A percentile compares a stretch with the other conserved stretches of the same genome.
These are phyloP conservation scores for Siphamia tubifer DNA, from an alignment of 2,113 vertebrate genomes.

Conservation along the genomic window DNA sequence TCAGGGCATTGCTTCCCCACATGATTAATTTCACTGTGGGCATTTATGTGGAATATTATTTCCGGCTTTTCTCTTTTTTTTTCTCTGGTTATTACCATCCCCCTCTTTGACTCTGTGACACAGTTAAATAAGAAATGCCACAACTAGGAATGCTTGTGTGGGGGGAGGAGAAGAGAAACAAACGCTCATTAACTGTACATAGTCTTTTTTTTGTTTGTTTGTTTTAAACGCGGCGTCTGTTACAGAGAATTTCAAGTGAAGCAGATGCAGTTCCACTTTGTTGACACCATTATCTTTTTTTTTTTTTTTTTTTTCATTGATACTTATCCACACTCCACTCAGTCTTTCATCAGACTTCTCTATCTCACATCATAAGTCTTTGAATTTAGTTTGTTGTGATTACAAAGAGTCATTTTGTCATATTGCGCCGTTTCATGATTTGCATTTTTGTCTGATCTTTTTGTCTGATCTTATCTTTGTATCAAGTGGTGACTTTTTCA, in stretches of 20 bases:
- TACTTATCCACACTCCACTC: background rate
- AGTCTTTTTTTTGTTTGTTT: constrained; percentile 9
- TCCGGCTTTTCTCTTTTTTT: background rate
- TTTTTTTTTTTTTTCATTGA: background rate
- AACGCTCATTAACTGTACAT: constrained; percentile 38
- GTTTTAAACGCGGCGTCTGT: background rate
- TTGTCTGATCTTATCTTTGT: background rate
- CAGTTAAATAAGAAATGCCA: constrained; percentile 52
- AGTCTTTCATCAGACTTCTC: background rate
- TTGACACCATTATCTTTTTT: background rate
- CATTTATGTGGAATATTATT: constrained; percentile 14
- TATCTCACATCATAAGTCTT: background rate
- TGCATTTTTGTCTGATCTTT: background rate
- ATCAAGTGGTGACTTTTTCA: too few species aligned
- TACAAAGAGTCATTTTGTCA: background rate
- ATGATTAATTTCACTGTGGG: background rate
- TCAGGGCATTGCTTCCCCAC: constrained; percentile 13
- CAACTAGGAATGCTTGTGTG: constrained; percentile 32
- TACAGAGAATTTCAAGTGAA: background rate
- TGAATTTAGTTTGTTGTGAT: background rate
- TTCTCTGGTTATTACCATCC: background rate
- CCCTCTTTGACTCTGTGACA: constrained; percentile 12
- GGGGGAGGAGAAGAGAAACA: constrained; percentile 19
- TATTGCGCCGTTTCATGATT: background rate
- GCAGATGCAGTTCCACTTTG: background rate